These are phyloP conservation scores for Eclectus roratus DNA, from an alignment of 2,113 vertebrate genomes.

Conservation along the genomic window DNA sequence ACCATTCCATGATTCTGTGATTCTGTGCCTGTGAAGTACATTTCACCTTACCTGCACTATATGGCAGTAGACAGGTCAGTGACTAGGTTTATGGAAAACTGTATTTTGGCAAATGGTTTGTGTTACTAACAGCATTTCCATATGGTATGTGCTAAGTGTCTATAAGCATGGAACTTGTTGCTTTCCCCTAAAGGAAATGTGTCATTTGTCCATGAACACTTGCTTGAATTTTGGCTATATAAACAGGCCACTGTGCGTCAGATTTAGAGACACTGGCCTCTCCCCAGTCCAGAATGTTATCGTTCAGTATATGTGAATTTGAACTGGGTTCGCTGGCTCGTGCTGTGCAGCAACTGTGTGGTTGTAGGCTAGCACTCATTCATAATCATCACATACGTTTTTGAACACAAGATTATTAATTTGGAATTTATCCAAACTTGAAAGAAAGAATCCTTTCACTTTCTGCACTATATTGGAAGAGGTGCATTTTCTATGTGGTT, in stretches of 20 bases:
- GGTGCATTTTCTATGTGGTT: background rate
- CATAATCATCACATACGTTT: background rate
- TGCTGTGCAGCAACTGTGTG: background rate
- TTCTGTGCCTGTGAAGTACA: background rate
- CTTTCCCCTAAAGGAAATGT: background rate
- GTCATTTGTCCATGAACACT: background rate
- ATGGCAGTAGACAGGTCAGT: background rate
- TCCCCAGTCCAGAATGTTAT: background rate
- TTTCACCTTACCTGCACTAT: background rate
- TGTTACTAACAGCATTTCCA: background rate
- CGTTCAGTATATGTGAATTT: background rate
- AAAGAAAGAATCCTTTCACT: background rate
- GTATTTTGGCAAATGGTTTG: background rate
- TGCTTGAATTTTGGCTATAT: background rate
- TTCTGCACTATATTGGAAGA: background rate
- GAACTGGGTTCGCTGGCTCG: background rate
- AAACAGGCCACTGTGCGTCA: background rate
- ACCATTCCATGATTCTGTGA: background rate
- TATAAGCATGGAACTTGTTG: background rate
- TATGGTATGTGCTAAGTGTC: background rate
- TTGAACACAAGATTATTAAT: background rate
- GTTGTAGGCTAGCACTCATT: background rate
- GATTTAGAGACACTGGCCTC: background rate
- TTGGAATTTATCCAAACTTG: background rate
- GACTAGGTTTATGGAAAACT: background rate